Evolutionary conservation across 2,888 invertebrate species (phyloP).

Genomic region (Muscina levida): DNA sequence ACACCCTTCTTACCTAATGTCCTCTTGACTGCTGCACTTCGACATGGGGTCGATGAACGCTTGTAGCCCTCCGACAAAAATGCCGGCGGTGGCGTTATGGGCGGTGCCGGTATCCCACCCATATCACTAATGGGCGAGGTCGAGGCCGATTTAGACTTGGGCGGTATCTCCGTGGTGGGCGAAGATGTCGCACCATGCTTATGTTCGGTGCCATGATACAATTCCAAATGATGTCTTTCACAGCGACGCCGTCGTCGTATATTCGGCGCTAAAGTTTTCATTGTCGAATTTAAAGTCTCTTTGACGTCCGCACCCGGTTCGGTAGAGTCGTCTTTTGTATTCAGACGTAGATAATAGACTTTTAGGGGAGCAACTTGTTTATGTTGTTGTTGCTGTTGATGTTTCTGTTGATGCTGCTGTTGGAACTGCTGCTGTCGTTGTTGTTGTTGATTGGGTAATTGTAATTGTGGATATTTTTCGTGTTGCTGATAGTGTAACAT

Average conservation of each 20-base stretch:
- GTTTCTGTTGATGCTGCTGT: constrained; percentile 67
- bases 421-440: constrained; percentile 50
- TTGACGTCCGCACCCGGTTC: constrained; percentile 52
- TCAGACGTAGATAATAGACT: constrained; percentile 75
- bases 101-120: constrained; percentile 80
- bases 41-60: constrained; percentile 74
- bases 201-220: constrained; percentile 72
- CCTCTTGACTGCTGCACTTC: constrained; percentile 67
- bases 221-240: constrained; percentile 83
- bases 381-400: constrained; percentile 60
- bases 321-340: constrained; percentile 70
- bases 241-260: constrained; percentile 83
- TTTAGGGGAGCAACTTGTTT: constrained; percentile 73
- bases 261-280: constrained; percentile 85
- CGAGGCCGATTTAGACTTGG: constrained; percentile 69
- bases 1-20: constrained; percentile 49
- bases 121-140: constrained; percentile 75
- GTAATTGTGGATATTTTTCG: constrained; percentile 68
- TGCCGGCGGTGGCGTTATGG: constrained; percentile 86
- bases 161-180: constrained; percentile 72
- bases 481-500: constrained; percentile 70
- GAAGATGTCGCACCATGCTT: constrained; percentile 65
- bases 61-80: constrained; percentile 84
- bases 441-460: constrained; percentile 53
- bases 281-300: constrained; percentile 71